These are phyloP conservation scores for Rotaria magnacalcarata DNA, from an alignment of 2,888 invertebrate species.

Conservation along the genomic window DNA sequence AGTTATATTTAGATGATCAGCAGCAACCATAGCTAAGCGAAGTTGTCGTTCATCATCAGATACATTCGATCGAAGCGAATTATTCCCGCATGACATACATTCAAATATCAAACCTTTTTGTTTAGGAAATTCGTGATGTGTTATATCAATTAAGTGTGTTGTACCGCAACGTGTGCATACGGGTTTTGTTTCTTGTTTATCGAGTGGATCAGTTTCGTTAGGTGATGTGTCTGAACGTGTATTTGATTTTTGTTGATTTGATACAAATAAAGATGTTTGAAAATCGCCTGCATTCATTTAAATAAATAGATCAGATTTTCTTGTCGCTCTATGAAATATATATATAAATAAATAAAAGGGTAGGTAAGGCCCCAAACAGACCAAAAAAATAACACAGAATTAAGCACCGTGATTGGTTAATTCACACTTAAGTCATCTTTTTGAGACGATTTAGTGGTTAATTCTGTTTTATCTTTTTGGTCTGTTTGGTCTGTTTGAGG, in stretches of 20 bases:
- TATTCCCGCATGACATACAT: constrained; percentile 34
- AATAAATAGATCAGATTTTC: not conserved
- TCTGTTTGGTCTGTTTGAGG: too few relatives aligned
- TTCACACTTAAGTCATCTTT: too few relatives aligned
- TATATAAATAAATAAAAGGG: not conserved
- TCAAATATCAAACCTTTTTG: not conserved
- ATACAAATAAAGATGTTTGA: not conserved
- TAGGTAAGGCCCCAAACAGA: too few relatives aligned
- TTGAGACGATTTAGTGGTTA: too few relatives aligned
- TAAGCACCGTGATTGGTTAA: too few relatives aligned
- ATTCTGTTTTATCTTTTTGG: too few relatives aligned
- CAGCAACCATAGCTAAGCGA: constrained; percentile 9
- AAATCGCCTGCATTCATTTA: not conserved
- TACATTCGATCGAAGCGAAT: not conserved
- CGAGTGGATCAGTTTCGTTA: not conserved
- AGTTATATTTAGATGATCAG: constrained; percentile 19
- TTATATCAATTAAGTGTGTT: not conserved
- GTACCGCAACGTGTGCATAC: not conserved
- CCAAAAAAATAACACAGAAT: too few relatives aligned
- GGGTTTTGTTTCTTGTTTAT: not conserved
- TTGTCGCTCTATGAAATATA: not conserved
- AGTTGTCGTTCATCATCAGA: constrained; percentile 16
- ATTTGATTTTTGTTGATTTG: not conserved
- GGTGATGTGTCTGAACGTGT: not conserved
- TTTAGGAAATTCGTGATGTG: constrained; percentile 32